Conservation (phyloP, 2,113 vertebrate genomes). For the Plecotus auritus region DNA sequence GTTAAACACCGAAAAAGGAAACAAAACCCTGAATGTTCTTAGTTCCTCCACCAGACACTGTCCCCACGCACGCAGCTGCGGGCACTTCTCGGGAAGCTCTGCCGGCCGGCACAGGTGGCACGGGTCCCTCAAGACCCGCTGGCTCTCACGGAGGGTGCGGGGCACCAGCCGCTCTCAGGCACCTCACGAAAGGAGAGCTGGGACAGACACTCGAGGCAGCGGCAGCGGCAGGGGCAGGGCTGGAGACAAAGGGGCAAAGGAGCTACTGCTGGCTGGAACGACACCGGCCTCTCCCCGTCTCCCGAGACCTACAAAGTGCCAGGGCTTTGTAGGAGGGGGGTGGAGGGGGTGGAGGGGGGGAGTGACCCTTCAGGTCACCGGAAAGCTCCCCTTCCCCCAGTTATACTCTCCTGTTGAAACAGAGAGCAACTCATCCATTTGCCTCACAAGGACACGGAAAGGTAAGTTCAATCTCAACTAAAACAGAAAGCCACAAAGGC, state of each 20-base stretch:
- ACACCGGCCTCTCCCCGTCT: not conserved
- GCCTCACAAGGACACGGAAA: not conserved
- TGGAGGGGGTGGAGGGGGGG: not conserved
- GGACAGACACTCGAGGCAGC: too few relatives aligned
- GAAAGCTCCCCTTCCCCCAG: not conserved
- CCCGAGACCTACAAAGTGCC: not conserved
- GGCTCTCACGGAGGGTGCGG: accelerated
- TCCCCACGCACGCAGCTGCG: accelerated
- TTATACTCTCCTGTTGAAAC: not conserved
- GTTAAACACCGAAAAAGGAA: not conserved
- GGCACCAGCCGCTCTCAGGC: not conserved
- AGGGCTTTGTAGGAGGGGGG: too few relatives aligned
- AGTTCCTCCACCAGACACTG: accelerated
- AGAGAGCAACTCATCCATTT: not conserved
- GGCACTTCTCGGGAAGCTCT: too few relatives aligned
- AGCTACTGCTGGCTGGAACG: too few relatives aligned
- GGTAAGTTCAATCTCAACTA: too few relatives aligned
- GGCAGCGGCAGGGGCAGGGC: not conserved
- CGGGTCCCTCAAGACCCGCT: accelerated
- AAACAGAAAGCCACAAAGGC: not conserved
- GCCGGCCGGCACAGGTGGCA: not conserved
- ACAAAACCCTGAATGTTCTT: accelerated
- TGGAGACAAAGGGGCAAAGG: too few relatives aligned
- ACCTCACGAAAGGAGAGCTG: not conserved
- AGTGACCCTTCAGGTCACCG: accelerated